Evolutionary conservation across 2,797 vertebrate genomes (phyloP).

Genomic region (Oreochromis grahami): DNA sequence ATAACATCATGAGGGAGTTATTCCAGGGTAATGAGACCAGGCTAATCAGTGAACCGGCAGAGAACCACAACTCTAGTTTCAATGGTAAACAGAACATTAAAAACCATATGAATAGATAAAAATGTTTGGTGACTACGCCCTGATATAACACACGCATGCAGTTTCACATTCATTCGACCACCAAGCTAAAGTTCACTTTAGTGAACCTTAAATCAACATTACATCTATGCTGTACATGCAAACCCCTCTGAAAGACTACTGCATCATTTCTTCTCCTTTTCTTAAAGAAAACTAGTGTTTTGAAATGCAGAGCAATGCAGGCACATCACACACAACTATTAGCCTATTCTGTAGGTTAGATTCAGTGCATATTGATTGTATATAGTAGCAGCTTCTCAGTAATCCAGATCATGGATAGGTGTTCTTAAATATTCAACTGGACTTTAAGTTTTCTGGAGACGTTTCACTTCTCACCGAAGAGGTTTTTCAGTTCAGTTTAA

Average conservation of each 20-base stretch:
- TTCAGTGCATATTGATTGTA: not conserved
- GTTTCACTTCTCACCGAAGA: not conserved
- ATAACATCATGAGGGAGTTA: not conserved
- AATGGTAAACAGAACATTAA: not conserved
- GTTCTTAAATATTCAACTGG: not conserved
- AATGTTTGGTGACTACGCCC: not conserved
- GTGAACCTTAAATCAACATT: not conserved
- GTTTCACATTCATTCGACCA: not conserved
- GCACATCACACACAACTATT: not conserved
- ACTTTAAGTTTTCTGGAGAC: not conserved
- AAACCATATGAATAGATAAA: rapidly evolving
- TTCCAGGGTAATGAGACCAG: not conserved
- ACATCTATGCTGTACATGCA: not conserved
- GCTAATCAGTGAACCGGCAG: not conserved
- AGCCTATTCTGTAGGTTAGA: not conserved
- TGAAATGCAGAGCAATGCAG: not conserved
- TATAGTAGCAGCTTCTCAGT: not conserved
- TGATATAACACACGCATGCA: not conserved
- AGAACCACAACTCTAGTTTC: not conserved
- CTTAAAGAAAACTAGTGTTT: not conserved
- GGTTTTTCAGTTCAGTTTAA: not conserved
- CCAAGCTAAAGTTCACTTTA: not conserved
- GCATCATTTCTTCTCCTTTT: not conserved
- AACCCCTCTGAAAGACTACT: not conserved
- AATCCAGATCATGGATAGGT: not conserved